These are phyloP conservation scores for Pemphigus obesinymphae DNA, from an alignment of 1,140 invertebrate genomes.

Conservation along the genomic window DNA sequence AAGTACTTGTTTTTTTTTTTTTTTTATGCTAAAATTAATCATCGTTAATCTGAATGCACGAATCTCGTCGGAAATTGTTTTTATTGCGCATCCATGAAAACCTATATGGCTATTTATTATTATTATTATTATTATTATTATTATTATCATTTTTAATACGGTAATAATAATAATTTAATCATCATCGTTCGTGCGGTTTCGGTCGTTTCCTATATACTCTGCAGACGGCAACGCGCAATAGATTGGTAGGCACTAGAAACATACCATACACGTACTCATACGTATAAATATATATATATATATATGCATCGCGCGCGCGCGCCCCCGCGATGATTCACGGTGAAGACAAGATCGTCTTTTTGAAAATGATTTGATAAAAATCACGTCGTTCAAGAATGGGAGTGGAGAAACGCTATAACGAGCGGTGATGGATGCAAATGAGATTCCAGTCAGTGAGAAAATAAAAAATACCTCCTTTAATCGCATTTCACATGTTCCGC, in stretches of 20 bases:
- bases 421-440: not conserved
- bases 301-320: no score
- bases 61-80: not conserved
- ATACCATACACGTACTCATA: no score
- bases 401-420: not conserved
- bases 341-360: not conserved
- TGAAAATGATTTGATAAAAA: not conserved
- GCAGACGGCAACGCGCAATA: not conserved
- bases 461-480: not conserved
- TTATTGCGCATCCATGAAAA: constrained; percentile 1
- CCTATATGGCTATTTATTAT: not conserved
- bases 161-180: constrained; percentile 17
- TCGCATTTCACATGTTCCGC: not conserved
- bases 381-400: not conserved
- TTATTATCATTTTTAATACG: not conserved
- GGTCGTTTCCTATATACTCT: not conserved
- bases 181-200: not conserved
- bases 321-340: not conserved
- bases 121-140: not conserved
- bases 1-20: constrained; percentile 11
- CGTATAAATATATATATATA: no score
- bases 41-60: constrained; percentile 19
- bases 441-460: not conserved
- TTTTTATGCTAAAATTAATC: constrained; percentile 26
- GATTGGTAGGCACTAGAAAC: not conserved